These are phyloP conservation scores for Eupeodes latifasciatus DNA, from an alignment of 2,888 invertebrate genomes.

Conservation along the genomic window DNA sequence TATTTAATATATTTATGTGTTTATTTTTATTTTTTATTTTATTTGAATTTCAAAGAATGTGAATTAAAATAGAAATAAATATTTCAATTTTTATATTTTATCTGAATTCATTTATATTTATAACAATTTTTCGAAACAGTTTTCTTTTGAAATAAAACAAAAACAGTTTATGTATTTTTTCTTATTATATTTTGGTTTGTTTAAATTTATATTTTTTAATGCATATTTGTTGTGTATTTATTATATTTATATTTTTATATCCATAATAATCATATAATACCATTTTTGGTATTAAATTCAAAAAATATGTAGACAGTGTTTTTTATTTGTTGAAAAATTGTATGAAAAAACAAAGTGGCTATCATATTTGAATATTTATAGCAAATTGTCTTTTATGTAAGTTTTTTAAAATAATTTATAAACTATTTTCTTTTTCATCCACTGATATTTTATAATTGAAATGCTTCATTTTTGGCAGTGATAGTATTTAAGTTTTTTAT, in stretches of 20 bases:
- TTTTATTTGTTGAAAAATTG: background rate
- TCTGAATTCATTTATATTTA: background rate
- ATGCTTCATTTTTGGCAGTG: constrained; percentile 73
- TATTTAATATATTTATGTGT: constrained; percentile 13
- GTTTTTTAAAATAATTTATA: background rate
- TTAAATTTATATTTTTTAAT: background rate
- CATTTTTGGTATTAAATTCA: background rate
- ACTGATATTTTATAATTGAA: constrained; percentile 37
- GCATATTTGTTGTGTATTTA: background rate
- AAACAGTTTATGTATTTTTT: background rate
- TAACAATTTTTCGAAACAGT: background rate
- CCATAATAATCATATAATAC: background rate
- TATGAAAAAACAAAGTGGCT: constrained; percentile 8
- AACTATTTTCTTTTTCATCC: background rate
- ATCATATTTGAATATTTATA: constrained; percentile 1
- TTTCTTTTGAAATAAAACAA: background rate
- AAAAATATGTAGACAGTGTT: background rate
- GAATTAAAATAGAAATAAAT: constrained; percentile 31
- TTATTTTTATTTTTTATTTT: background rate
- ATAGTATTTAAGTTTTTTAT: constrained; percentile 30
- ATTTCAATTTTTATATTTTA: background rate
- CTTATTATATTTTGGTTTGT: background rate
- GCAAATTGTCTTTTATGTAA: constrained; percentile 46
- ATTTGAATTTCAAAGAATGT: constrained; percentile 25
- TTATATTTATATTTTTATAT: background rate